Evolutionary conservation across 2,113 vertebrate genomes (phyloP), one percentile per base, ranked within the genome.

Genomic region (Eubucco bourcierii): DNA sequence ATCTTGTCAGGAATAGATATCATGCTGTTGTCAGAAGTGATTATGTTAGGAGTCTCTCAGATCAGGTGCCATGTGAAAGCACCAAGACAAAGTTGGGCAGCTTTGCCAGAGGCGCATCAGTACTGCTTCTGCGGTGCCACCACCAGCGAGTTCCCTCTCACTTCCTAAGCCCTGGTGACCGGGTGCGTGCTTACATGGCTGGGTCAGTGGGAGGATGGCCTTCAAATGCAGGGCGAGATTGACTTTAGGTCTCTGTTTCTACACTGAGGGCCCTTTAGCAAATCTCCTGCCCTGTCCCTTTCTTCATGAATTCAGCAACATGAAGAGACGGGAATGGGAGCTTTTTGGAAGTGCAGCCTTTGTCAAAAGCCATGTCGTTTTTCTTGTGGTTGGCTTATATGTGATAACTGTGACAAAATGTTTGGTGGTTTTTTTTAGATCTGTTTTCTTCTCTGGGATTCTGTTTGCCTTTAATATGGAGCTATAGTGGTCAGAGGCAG

Each of bases 331-430:
- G 13, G 31, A 59, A 9, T 12, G 3, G n/a, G 39, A 24, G 15
- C 2, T 55, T 68, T 81, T 47, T 37, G 41, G 34, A n/a, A 66
- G 15, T 24, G 14, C 24, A 11, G 0, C 31, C 20, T 71, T 67
- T 41, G 33, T 11, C 12, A 65, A 55, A 72, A 92, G 5, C 67
- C 4, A 1, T 7, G 23, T 52, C 5, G 8, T 71, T 78, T 59
- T 73, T 50, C 39, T 28, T 44, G 34, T 53, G 41, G 4, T 15
- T 56, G 20, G 20, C 12, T 79, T 44, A 19, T 0, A 0, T 60
- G 2, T 18, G 8, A 6, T 56, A 33, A 65, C n/a, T 52, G 23
- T 0, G 0, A 13, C 6, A 16, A 60, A 24, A 3, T 20, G 47
- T 23, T 71, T 41, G 41, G 41, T 41, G 41, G 12, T 41, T 7